A percentile compares a stretch with the other conserved stretches of the same genome.
phyloP scores from a whole-genome alignment of 2,797 vertebrate genomes.

The Cossypha niveicapilla region DNA sequence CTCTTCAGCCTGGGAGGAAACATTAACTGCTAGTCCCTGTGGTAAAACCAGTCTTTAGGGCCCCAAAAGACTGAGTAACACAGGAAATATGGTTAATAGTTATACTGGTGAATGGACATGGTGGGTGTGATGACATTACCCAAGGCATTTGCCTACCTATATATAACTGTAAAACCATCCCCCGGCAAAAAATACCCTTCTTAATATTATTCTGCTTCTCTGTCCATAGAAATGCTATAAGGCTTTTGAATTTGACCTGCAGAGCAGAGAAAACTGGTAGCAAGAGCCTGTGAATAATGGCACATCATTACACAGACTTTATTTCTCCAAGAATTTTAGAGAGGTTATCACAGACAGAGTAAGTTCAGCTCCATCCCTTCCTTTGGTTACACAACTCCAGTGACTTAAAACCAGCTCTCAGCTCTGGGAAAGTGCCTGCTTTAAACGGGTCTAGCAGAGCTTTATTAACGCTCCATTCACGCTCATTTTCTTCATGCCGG shows the following conservation, averaged over 20 bases:
- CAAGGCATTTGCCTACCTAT: not conserved
- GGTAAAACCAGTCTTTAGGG: not conserved
- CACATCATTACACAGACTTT: not conserved
- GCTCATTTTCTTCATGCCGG: not conserved
- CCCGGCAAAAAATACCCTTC: not conserved
- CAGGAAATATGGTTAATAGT: not conserved
- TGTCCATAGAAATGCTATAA: not conserved
- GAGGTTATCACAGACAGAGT: not conserved
- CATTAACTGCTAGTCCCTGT: not conserved
- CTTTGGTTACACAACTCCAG: not conserved
- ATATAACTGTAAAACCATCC: not conserved
- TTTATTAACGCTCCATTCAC: not conserved
- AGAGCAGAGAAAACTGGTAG: not conserved
- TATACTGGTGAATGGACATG: not conserved
- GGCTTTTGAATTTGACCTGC: not conserved
- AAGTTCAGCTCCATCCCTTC: not conserved
- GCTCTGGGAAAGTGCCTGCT: not conserved
- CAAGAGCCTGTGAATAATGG: not conserved
- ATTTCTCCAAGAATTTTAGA: not conserved
- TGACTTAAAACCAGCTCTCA: not conserved
- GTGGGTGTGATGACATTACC: accelerated
- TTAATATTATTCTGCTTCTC: not conserved
- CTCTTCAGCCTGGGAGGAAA: not conserved
- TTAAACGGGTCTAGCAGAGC: not conserved
- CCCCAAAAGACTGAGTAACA: not conserved